Evolutionary conservation across 2,113 vertebrate genomes (phyloP).

Genomic region (Cricetomys ansorgei): DNA sequence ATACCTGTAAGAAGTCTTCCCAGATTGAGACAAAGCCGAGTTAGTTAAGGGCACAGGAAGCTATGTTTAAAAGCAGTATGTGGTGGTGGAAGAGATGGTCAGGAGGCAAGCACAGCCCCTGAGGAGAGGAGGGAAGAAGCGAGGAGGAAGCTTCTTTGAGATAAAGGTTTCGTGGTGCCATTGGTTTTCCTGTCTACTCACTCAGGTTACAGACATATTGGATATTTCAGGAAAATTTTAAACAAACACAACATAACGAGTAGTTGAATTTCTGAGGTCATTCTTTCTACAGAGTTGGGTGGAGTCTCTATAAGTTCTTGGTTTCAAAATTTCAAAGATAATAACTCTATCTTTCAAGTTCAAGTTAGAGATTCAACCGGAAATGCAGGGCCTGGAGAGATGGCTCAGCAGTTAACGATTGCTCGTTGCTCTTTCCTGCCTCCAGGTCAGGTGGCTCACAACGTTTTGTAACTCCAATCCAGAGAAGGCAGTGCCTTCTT

Average conservation of each 20-base stretch:
- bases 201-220: background rate
- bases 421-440: background rate
- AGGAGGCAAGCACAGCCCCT: background rate
- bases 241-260: background rate
- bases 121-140: background rate
- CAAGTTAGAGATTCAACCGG: background rate
- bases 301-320: background rate
- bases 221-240: background rate
- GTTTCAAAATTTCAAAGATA: conserved; percentile 12
- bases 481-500: background rate
- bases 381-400: background rate
- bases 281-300: background rate
- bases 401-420: background rate
- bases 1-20: background rate
- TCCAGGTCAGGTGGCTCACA: background rate
- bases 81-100: background rate
- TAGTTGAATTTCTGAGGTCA: background rate
- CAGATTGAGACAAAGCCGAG: background rate
- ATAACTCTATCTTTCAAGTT: background rate
- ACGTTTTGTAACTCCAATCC: background rate
- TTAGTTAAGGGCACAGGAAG: background rate
- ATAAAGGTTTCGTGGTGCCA: background rate
- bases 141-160: background rate
- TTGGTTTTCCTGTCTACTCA: background rate
- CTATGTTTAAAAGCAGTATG: background rate